A percentile compares a stretch with the other conserved stretches of the same genome.
These are phyloP conservation scores for Galerucella pusilla DNA, from an alignment of 2,888 invertebrate genomes.

Conservation along the genomic window DNA sequence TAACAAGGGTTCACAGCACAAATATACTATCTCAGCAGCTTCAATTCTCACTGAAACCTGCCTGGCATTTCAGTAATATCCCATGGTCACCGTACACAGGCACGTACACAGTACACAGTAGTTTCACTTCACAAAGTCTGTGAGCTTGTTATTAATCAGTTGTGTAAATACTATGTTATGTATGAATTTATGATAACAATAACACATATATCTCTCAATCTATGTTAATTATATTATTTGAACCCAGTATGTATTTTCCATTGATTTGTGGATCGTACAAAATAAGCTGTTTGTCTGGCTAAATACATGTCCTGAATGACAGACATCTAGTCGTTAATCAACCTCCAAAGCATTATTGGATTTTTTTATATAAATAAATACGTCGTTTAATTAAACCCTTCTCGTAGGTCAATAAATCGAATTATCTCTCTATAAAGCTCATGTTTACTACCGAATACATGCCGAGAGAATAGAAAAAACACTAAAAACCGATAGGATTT, in stretches of 20 bases:
- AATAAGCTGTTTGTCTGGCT: not conserved
- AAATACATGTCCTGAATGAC: not conserved
- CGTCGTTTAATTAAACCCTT: conserved; percentile 25
- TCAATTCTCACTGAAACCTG: too few relatives aligned
- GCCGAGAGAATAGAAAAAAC: conserved; percentile 9
- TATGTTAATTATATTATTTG: too few relatives aligned
- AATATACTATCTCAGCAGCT: too few relatives aligned
- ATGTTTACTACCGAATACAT: conserved; percentile 23
- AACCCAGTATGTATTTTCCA: not conserved
- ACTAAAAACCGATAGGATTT: conserved; percentile 24
- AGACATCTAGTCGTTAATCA: conserved; percentile 6
- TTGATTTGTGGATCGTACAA: not conserved
- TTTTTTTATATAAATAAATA: not conserved
- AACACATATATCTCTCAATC: too few relatives aligned
- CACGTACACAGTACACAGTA: too few relatives aligned
- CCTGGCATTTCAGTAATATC: too few relatives aligned
- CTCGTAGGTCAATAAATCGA: conserved; percentile 30
- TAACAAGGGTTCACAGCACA: too few relatives aligned
- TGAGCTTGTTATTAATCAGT: too few relatives aligned
- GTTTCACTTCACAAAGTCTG: too few relatives aligned
- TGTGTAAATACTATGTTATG: too few relatives aligned
- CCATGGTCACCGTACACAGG: too few relatives aligned
- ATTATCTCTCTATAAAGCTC: conserved; percentile 18
- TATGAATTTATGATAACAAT: too few relatives aligned
- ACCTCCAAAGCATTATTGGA: not conserved